Evolutionary conservation across 2,888 invertebrate genomes (phyloP).

Genomic region (Suillia variegata): DNA sequence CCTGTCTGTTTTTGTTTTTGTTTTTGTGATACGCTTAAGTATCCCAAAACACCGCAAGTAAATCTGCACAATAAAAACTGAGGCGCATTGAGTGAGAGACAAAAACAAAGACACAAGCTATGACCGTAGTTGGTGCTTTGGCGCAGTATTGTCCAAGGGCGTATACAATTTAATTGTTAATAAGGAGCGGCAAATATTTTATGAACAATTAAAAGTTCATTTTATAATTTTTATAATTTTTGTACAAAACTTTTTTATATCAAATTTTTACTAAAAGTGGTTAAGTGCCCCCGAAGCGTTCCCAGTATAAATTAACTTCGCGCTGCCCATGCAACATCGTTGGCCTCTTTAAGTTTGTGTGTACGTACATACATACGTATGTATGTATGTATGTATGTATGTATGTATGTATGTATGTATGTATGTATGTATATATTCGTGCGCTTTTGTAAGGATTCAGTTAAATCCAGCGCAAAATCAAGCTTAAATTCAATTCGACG

Average conservation of each 20-base stretch:
- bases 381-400: background rate
- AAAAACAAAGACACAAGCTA: background rate
- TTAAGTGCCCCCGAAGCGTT: too few species aligned
- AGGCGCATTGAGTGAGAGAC: background rate
- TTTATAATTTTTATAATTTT: too few species aligned
- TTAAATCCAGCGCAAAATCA: background rate
- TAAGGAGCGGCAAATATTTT: too few species aligned
- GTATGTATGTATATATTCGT: background rate
- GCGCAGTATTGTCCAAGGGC: too few species aligned
- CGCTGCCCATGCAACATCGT: too few species aligned
- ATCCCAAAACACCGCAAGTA: background rate
- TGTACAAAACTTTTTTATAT: too few species aligned
- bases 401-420: too few species aligned
- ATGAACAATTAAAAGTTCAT: too few species aligned
- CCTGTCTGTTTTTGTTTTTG: background rate
- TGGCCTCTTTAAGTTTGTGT: too few species aligned
- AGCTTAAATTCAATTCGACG: background rate
- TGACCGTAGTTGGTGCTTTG: background rate
- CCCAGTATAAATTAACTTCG: too few species aligned
- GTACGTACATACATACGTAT: too few species aligned
- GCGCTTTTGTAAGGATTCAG: slow-evolving; percentile 18
- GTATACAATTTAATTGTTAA: background rate
- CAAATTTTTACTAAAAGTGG: too few species aligned
- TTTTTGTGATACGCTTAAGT: background rate
- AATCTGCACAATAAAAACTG: background rate